Base-by-base conservation (phyloP, 1,140 invertebrate genomes). In the Elymnias hypermnestra region DNA sequence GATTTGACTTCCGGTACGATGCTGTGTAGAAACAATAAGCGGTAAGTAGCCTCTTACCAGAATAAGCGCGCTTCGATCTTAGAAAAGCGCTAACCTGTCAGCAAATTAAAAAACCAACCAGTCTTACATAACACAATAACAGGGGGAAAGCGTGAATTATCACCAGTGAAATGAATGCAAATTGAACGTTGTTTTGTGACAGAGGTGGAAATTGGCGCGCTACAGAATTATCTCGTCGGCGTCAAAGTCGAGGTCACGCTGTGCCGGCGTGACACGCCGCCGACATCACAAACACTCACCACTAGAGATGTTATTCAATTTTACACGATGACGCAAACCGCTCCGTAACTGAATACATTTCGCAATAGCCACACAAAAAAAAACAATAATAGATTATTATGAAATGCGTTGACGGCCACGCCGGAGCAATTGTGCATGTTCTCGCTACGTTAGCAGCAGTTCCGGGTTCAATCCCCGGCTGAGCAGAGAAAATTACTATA, bases 201-300 rank as follows among this genome's bases (percentile, higher is more conserved):
- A 12, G 29, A 13, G 13, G 18, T 23, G 19, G 40, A 33, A 31
- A 19, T 43, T 15, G 23, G 35, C 38, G 28, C 14, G 38, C 35
- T 33, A 42, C 47, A 29, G 37, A 49, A 49, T 42, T 36, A 37
- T 49, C 46, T 49, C 15, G 9, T 43, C 40, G 12, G 47, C 47
- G 47, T 50, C 47, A 50, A 50, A 50, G 47, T 43, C 47, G 47
- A 50, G 47, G 47, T 37, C 37, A 40, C 44, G 26, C 18, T 14
- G 36, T 23, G 36, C 17, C 29, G 39, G 43, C 23, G 47, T 50
- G 47, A 37, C 47, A 28, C 25, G 21, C 10, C 26, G 21, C 5
- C 25, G 18, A 33, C 18, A 7, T 18, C 31, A 17, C 15, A 33
- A 33, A 31, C 15, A 33, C 31, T 33, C 15, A 17, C 31, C 31